Percentiles rank a stretch among this genome's conserved stretches.
These are phyloP conservation scores for Chaenogobius annularis DNA, from an alignment of 2,113 vertebrate genomes.

Conservation along the genomic window DNA sequence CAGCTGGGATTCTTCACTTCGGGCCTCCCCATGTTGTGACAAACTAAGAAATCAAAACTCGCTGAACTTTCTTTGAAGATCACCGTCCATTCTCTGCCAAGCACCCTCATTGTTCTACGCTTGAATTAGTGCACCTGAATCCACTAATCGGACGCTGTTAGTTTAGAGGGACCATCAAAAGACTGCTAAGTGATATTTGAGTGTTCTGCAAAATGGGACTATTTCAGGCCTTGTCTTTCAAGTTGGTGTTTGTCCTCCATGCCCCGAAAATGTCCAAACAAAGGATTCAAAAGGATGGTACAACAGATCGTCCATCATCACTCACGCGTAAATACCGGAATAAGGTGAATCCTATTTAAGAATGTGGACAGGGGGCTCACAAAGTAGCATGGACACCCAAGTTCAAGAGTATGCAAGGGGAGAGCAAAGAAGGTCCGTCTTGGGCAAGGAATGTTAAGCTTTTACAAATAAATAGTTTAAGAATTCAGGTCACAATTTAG, in stretches of 20 bases:
- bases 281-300: conserved; percentile 5
- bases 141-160: conserved; percentile 62
- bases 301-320: conserved; percentile 1
- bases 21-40: conserved; percentile 60
- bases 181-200: conserved; percentile 58
- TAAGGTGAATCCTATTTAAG: background rate
- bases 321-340: background rate
- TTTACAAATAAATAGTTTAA: background rate
- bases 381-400: background rate
- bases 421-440: background rate
- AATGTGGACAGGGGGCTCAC: background rate
- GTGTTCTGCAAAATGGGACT: conserved; percentile 26
- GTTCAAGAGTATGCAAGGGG: background rate
- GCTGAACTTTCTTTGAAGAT: conserved; percentile 63
- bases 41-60: conserved; percentile 48
- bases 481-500: background rate
- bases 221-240: conserved; percentile 1
- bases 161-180: conserved; percentile 45
- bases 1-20: conserved; percentile 63
- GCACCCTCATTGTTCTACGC: conserved; percentile 66
- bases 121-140: conserved; percentile 72
- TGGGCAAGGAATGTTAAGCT: background rate
- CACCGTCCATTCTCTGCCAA: conserved; percentile 55
- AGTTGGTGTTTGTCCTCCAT: conserved; percentile 7
- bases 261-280: conserved; percentile 1